Evolutionary conservation across 1,140 invertebrate genomes (phyloP), one percentile per base, ranked within the genome.

Genomic region (Phenacoccus solenopsis): DNA sequence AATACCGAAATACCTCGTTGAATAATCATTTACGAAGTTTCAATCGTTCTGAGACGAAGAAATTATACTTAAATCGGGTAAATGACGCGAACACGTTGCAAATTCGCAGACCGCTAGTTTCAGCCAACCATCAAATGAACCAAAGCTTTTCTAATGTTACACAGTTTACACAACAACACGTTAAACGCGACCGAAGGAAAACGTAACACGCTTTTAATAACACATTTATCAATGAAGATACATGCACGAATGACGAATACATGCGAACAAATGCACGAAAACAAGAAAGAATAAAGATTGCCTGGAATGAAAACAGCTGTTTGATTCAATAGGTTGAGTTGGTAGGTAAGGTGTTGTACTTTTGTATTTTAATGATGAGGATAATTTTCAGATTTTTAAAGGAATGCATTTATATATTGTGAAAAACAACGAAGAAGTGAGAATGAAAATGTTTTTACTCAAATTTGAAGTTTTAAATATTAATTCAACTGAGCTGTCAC

Each of bases 141-240:
- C 38, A 49, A 49, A 49, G n/a, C n/a, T n/a, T n/a, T n/a, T 32
- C 30, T 49, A 49, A n/a, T 49, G 16, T 49, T 49, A 49, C 38
- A 49, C 38, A 49, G 38, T 49, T 49, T 49, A 49, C 38, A 49
- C 38, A 49, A 49, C 16, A 49, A 49, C 38, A 49, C 38, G 38
- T 49, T 49, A 10, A n/a, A 49, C 38, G 38, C 38, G 20, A 49
- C 38, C 38, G 16, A 9, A 49, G 38, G 38, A n/a, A 49, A 49
- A 49, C 13, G 38, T 16, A 49, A n/a, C 38, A 49, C 38, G 38
- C 38, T 49, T 49, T 16, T 49, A 49, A 32, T 49, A 49, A 49
- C 38, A 49, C 38, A 49, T 49, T 49, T 49, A 49, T 49, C 38
- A 49, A 49, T 49, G 38, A 49, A 49, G 38, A 49, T 49, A n/a